Evolutionary conservation across 2,797 vertebrate genomes (phyloP), one percentile per base, ranked within the genome.

Genomic region (Lagorchestes hirsutus): DNA sequence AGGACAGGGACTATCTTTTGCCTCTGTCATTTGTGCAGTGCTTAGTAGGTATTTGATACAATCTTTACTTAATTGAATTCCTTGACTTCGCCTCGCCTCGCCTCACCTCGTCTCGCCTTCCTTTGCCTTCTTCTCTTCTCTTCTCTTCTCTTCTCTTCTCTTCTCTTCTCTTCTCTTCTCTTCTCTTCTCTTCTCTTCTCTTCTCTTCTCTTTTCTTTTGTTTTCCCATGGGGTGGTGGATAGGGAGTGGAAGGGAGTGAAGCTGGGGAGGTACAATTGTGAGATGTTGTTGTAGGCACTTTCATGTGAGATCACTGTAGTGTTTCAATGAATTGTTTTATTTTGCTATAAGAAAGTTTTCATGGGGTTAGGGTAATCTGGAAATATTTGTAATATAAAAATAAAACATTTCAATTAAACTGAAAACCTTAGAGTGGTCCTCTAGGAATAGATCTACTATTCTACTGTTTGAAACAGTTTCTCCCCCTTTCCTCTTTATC

Each of bases 81-180:
- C 50, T 50, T 50, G 50, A 11, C 5, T 1, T 56, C 4, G 11
- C 4, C 31, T 27, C 0, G 12, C 12, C 31, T 14, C 4, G 0
- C 12, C 28, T 13, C 4, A 0, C 52, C 52, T 52, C 5, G 0
- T 9, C 28, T 10, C 3, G 8, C 9, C 27, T 16, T 10, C 1
- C 12, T 4, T 5, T 6, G 8, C 9, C 6, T 8, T 2, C 57
- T 18, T 24, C 28, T 6, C 28, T 22, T 9, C 27, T 1, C 58
- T 29, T 9, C 28, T 2, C 57, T 10, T 22, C 57, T 5, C 27
- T 28, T 22, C 5, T 8, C 57, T 24, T 27, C 22, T 3, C 56
- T 5, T 0, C 56, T 14, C 56, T 24, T 28, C 24, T 14, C 56
- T 6, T 8, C 5, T 14, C 24, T 1, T 46, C 56, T 14, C 56